A percentile compares a stretch with the other conserved stretches of the same genome.
Evolutionary conservation across 1,140 invertebrate genomes (phyloP).

Genomic region (Bradysia coprophila): DNA sequence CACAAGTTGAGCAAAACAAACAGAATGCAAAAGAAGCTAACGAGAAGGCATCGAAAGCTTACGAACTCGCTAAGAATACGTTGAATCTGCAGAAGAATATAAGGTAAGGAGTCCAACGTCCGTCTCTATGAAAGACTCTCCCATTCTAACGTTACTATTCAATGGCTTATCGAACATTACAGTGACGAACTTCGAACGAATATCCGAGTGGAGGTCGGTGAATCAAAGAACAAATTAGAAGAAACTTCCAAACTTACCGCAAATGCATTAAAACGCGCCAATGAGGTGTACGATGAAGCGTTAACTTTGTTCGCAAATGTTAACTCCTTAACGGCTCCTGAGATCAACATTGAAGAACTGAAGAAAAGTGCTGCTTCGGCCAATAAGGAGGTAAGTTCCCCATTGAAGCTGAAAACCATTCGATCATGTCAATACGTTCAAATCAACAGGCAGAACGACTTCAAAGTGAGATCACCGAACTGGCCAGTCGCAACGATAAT

Average conservation of each 20-base stretch:
- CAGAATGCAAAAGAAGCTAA: constrained; percentile 58
- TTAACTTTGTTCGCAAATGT: constrained; percentile 57
- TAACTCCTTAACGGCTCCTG: constrained; percentile 50
- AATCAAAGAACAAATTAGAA: constrained; percentile 42
- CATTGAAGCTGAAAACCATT: neutral
- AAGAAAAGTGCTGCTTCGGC: constrained; percentile 41
- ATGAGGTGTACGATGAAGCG: constrained; percentile 58
- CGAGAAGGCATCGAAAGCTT: constrained; percentile 64
- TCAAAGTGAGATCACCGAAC: constrained; percentile 9
- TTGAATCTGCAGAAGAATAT: constrained; percentile 63
- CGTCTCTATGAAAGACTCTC: too few relatives aligned
- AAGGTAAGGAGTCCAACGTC: constrained; percentile 24
- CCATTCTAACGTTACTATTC: neutral
- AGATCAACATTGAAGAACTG: constrained; percentile 48
- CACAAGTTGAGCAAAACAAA: constrained; percentile 60
- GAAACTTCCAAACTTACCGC: constrained; percentile 46
- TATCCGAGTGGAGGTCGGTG: constrained; percentile 31
- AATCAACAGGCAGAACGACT: constrained; percentile 10
- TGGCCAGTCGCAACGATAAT: neutral
- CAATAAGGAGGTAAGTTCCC: constrained; percentile 32
- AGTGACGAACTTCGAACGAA: constrained; percentile 41
- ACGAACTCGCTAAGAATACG: constrained; percentile 60
- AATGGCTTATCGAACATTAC: constrained; percentile 6
- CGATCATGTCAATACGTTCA: neutral
- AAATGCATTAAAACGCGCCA: constrained; percentile 49